A percentile compares a stretch with the other conserved stretches of the same genome.
Evolutionary conservation across 2,888 invertebrate species (phyloP).

Genomic region (Epicampocera succincta): DNA sequence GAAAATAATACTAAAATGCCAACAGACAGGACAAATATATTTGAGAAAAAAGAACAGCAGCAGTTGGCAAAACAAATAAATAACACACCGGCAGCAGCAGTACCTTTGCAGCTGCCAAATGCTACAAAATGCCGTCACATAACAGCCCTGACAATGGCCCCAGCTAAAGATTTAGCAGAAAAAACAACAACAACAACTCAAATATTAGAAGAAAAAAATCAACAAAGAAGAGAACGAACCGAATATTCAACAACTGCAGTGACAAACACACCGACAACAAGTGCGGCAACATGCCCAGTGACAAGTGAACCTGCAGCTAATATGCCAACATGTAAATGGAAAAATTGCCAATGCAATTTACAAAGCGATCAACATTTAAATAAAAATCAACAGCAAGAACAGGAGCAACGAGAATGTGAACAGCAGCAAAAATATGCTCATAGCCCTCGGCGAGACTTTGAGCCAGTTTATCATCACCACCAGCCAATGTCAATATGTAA

Average conservation of each 20-base stretch:
- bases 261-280: constrained; percentile 35
- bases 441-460: constrained; percentile 6
- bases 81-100: constrained; percentile 45
- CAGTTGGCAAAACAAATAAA: constrained; percentile 37
- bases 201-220: constrained; percentile 53
- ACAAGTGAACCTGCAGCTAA: constrained; percentile 56
- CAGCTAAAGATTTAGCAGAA: constrained; percentile 37
- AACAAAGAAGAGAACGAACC: constrained; percentile 45
- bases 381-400: constrained; percentile 48
- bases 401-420: background rate
- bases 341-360: constrained; percentile 71
- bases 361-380: constrained; percentile 62
- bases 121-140: constrained; percentile 19
- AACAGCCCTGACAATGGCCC: constrained; percentile 43
- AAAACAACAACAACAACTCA: constrained; percentile 45
- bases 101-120: constrained; percentile 29
- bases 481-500: constrained; percentile 35
- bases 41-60: constrained; percentile 24
- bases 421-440: background rate
- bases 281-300: constrained; percentile 35
- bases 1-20: constrained; percentile 65
- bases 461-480: constrained; percentile 37
- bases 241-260: constrained; percentile 45
- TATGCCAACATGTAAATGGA: constrained; percentile 68
- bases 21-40: constrained; percentile 49